Evolutionary conservation across 2,113 vertebrate species (phyloP).

Genomic region (Tor tambroides): DNA sequence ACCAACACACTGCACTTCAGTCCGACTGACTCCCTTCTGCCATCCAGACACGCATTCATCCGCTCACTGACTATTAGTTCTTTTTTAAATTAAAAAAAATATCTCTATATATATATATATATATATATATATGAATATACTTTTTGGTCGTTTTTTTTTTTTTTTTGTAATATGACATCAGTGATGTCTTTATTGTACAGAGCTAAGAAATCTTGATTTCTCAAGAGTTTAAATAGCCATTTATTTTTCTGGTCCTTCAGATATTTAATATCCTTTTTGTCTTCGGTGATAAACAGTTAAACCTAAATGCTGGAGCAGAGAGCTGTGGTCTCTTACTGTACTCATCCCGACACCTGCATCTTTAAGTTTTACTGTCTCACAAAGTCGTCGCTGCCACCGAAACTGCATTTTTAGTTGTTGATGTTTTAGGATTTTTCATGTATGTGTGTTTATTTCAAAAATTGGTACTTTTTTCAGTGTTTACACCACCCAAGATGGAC

Average conservation of each 20-base stretch:
- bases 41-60: slow-evolving; percentile 85
- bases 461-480: slow-evolving; percentile 80
- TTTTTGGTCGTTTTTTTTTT: slow-evolving; percentile 68
- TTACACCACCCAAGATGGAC: slow-evolving; percentile 86
- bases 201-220: slow-evolving; percentile 99
- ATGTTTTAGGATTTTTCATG: slow-evolving; percentile 55
- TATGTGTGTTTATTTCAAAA: slow-evolving; percentile 62
- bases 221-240: slow-evolving; percentile 97
- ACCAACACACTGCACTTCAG: slow-evolving; percentile 92
- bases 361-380: slow-evolving; percentile 74
- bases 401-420: slow-evolving; percentile 68
- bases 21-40: slow-evolving; percentile 86
- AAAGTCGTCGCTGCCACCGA: slow-evolving; percentile 78
- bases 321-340: slow-evolving; percentile 74
- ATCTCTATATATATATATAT: neutral
- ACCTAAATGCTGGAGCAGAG: slow-evolving; percentile 87
- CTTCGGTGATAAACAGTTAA: slow-evolving; percentile 81
- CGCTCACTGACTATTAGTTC: slow-evolving; percentile 96
- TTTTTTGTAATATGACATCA: slow-evolving; percentile 97
- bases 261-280: slow-evolving; percentile 84
- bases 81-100: slow-evolving; percentile 59
- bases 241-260: slow-evolving; percentile 89
- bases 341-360: slow-evolving; percentile 78
- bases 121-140: slow-evolving; percentile 70
- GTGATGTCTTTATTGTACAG: slow-evolving; percentile 99